Base-by-base conservation (phyloP, 1,140 invertebrate species). In the Drosophila sp. region DNA sequence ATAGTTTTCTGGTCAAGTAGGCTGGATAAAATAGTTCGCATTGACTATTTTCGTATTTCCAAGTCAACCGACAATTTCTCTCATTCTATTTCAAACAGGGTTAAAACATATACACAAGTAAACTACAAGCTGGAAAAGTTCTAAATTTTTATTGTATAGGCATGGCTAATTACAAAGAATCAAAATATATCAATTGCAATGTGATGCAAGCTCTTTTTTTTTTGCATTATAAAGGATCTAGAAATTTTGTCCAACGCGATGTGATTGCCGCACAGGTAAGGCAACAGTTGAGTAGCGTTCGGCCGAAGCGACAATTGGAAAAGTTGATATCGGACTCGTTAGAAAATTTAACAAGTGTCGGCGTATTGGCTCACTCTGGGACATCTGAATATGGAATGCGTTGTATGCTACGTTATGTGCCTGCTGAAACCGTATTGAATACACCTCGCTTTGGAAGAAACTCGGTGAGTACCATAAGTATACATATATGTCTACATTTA, bases 161-260 rank as follows among this genome's bases (percentile, higher is more conserved):
- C 29, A 89, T 89, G 84, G 65, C 69, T 47, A 1, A 23, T 1
- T 33, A 66, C 10, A 68, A 71, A 1, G 30, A 75, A 1, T 64
- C 69, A 0, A 72, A 73, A 7, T 65, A 73, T 11, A 44, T 90
- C 0, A 79, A 81, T 63, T 57, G 71, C 0, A 58, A 77, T 32
- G 80, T 90, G 0, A 17, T 73, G 0, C 79, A 79, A n/a, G 80
- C 83, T 0, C 4, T 90, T 1, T 5, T 27, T 2, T 3, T 3
- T 23, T 41, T 87, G 29, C 70, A 80, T 2, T 4, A 23, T 0
- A 27, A 17, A 0, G 3, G 6, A 0, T 3, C 2, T 0, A 17
- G 2, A 1, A 8, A 17, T 5, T 66, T 66, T 61, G 29, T 69
- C 0, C 1, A 29, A 7, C 25, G 29, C 2, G 25, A 35, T 0